phyloP scores from a whole-genome alignment of 2,888 invertebrate genomes.

The Rapana venosa region DNA sequence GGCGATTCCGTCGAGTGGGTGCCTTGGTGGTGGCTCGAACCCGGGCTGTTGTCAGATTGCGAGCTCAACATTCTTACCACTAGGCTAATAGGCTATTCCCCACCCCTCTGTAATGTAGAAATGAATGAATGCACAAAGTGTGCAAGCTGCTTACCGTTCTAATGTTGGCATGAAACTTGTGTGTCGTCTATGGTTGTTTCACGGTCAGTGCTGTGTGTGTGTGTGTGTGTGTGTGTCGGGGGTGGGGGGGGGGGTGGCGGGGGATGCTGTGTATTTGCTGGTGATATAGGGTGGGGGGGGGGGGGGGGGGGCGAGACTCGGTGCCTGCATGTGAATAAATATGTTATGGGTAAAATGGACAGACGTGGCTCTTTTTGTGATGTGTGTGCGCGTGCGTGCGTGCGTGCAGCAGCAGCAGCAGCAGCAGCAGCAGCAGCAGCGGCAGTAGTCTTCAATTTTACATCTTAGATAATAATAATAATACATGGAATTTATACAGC shows the following conservation, averaged over 20 bases:
- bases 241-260: not conserved
- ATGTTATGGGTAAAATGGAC: slow-evolving; percentile 19
- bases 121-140: not conserved
- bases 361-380: not conserved
- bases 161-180: not conserved
- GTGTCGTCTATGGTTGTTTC: not conserved
- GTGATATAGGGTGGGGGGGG: not conserved
- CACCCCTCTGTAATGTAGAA: not conserved
- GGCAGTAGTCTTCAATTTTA: too few relatives aligned
- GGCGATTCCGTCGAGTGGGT: too few relatives aligned
- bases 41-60: too few relatives aligned
- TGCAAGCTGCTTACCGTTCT: not conserved
- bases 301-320: not conserved
- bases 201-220: not conserved
- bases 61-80: too few relatives aligned
- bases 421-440: too few relatives aligned
- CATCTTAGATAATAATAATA: too few relatives aligned
- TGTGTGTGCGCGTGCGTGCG: too few relatives aligned
- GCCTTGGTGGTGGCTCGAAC: too few relatives aligned
- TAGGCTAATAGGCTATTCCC: too few relatives aligned
- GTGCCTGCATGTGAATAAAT: not conserved
- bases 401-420: too few relatives aligned
- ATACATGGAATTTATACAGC: too few relatives aligned
- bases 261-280: not conserved
- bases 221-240: too few relatives aligned